Evolutionary conservation across 92 coral and sea anemone species (phyloP).

Genomic region (Porites divaricata): DNA sequence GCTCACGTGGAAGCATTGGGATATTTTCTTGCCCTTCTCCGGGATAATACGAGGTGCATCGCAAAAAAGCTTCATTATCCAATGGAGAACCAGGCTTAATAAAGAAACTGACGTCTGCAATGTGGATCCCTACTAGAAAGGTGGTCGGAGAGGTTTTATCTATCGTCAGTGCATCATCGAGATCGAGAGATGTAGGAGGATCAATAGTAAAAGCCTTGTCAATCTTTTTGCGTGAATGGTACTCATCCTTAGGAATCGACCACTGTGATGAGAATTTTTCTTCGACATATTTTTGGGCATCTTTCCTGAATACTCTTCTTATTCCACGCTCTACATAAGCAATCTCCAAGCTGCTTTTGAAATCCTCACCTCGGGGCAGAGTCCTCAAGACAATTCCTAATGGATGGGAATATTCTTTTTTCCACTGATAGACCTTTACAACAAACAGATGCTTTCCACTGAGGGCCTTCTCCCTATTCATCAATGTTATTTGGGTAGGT

Average conservation of each 20-base stretch:
- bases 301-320: constrained; percentile 30
- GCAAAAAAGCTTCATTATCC: constrained; percentile 78
- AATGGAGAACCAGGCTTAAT: constrained; percentile 68
- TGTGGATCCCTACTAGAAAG: constrained; percentile 83
- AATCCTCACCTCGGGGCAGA: constrained; percentile 61
- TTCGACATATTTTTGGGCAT: constrained; percentile 27
- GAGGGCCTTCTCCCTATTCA: constrained; percentile 51
- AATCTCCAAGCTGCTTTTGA: constrained; percentile 54
- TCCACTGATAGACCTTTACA: constrained; percentile 81
- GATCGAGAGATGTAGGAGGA: constrained; percentile 73
- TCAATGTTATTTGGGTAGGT: constrained; percentile 35
- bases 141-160: constrained; percentile 37
- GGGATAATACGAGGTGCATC: constrained; percentile 86
- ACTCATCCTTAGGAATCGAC: constrained; percentile 69
- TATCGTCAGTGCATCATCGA: constrained; percentile 88
- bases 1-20: constrained; percentile 83
- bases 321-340: constrained; percentile 74
- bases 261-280: constrained; percentile 47
- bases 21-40: constrained; percentile 50
- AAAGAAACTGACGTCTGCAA: constrained; percentile 93
- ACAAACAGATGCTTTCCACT: constrained; percentile 75
- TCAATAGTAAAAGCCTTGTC: constrained; percentile 96
- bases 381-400: constrained; percentile 76
- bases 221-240: constrained; percentile 39
- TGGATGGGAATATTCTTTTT: constrained; percentile 57